Evolutionary conservation across 37 sponge, comb jelly and placozoan species (phyloP), one percentile per base, ranked within the genome.

Genomic region (Halisarca cf. caerulea): DNA sequence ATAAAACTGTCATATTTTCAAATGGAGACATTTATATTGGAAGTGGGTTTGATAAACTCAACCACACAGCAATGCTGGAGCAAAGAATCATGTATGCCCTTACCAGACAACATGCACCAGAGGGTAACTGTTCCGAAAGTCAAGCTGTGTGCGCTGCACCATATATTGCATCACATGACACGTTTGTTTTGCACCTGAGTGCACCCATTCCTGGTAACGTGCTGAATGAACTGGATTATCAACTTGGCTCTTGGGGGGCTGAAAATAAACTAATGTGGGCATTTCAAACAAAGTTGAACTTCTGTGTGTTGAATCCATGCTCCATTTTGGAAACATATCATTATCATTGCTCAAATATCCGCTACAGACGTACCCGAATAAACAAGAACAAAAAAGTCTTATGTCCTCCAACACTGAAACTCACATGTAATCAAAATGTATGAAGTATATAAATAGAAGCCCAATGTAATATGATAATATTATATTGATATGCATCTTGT

Each of bases 161-260:
- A n/a, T n/a, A n/a, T n/a, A n/a, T n/a, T n/a, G n/a, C n/a, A n/a
- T 62, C 64, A 62, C 64, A 62, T 62, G 64, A 62, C 64, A 62
- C 64, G 18, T 62, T 62, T 15, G 7, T 62, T 8, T 20, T 62
- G 18, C 64, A 62, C n/a, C 64, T 62, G 18, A 30, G 18, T 20
- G 30, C 6, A 28, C 25, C 25, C 7, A 28, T 62, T 15, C 64
- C 64, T 20, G 18, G 15, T 30, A 28, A 8, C 7, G 9, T 28
- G 6, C 30, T 62, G 9, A 15, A 62, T 20, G 64, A 62, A 15
- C 64, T 62, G 5, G 64, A 62, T 7, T 62, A 62, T 62, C 18
- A 62, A 62, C 6, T 62, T 8, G 9, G 18, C 7, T 30, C 7
- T 28, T 62, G 64, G 64, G 64, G 64, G 5, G 7, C 18, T 62